Percentiles rank a stretch among this genome's conserved stretches.
phyloP scores from a whole-genome alignment of 1,140 invertebrate genomes.

The Neodiprion fabricii region DNA sequence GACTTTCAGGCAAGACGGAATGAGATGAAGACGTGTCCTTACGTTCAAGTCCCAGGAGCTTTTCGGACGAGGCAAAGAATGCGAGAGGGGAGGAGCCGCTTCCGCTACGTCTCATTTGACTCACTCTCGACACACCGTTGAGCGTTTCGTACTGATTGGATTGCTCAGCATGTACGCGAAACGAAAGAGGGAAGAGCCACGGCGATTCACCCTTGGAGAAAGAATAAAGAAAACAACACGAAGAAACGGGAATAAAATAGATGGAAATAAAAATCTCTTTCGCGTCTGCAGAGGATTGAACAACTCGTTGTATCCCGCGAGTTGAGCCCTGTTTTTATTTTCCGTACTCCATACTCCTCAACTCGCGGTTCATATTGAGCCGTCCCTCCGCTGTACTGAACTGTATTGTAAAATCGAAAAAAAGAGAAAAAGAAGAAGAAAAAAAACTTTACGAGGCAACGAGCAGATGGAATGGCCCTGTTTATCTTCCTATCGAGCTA shows the following conservation, averaged over 20 bases:
- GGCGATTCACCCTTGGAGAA: too few relatives aligned
- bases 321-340: neutral
- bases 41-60: neutral
- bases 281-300: neutral
- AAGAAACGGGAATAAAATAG: neutral
- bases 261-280: neutral
- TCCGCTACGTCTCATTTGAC: slow-evolving; percentile 12
- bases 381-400: too few relatives aligned
- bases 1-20: neutral
- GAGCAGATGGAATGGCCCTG: slow-evolving; percentile 1
- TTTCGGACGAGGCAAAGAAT: neutral
- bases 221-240: too few relatives aligned
- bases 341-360: neutral
- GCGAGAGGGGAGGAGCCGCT: neutral
- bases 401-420: too few relatives aligned
- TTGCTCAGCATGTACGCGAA: slow-evolving; percentile 5
- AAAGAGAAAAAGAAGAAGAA: neutral
- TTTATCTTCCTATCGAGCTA: neutral
- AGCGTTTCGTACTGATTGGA: slow-evolving; percentile 9
- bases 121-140: neutral
- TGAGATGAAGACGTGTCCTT: neutral
- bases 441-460: neutral
- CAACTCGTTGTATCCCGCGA: neutral
- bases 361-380: neutral
- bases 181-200: neutral